Percentiles rank a stretch among this genome's conserved stretches.
Conservation (phyloP, 2,888 invertebrate genomes). For the Thymelicus lineola region DNA sequence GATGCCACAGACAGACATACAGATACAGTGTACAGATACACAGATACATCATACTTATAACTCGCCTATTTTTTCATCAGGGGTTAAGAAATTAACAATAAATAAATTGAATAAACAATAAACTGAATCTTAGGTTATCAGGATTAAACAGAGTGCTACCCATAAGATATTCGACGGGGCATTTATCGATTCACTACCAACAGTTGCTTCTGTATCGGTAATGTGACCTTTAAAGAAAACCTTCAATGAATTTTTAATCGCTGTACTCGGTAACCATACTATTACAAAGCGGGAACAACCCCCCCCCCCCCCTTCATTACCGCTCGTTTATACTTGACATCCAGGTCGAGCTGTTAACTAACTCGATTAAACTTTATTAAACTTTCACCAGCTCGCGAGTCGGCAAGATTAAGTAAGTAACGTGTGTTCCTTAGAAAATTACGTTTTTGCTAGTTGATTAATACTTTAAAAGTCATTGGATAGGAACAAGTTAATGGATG, state of each 20-base stretch:
- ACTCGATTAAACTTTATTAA: constrained; percentile 1
- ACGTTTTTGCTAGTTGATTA: background rate
- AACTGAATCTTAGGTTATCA: too few species aligned
- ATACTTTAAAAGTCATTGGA: too few species aligned
- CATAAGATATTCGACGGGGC: too few species aligned
- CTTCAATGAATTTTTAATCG: background rate
- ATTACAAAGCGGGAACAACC: background rate
- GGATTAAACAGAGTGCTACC: too few species aligned
- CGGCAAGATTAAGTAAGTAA: background rate
- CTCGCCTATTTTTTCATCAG: too few species aligned
- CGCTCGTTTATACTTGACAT: background rate
- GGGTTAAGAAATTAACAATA: too few species aligned
- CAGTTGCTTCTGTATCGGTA: background rate
- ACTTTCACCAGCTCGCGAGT: background rate
- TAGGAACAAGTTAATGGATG: background rate
- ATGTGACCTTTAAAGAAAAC: background rate
- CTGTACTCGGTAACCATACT: background rate
- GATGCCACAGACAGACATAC: too few species aligned
- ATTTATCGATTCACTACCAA: background rate
- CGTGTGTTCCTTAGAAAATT: background rate
- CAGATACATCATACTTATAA: too few species aligned
- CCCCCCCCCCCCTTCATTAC: background rate
- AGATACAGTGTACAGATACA: too few species aligned
- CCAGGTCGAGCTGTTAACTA: background rate
- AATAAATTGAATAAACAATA: too few species aligned